A percentile compares a stretch with the other conserved stretches of the same genome.
phyloP scores from a whole-genome alignment of 2,797 vertebrate genomes.

The Cossypha caffra region DNA sequence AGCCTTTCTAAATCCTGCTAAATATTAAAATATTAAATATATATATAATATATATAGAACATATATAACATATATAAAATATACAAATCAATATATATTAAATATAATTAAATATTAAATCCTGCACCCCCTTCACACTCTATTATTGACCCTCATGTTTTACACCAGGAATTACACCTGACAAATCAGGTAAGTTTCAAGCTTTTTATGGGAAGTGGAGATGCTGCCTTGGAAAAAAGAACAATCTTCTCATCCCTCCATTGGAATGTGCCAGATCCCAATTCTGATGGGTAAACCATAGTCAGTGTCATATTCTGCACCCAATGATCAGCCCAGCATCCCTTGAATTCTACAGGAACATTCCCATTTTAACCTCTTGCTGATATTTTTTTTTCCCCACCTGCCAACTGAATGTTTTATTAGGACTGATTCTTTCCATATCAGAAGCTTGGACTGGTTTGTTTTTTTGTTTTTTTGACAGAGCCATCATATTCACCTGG shows the following conservation, averaged over 20 bases:
- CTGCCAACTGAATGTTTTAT: background rate
- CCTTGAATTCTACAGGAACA: background rate
- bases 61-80: no score
- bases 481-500: background rate
- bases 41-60: no score
- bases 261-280: background rate
- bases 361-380: background rate
- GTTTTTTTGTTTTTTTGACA: background rate
- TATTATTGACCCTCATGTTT: fast-evolving
- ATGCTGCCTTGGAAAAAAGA: background rate
- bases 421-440: background rate
- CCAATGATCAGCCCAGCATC: background rate
- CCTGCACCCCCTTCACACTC: background rate
- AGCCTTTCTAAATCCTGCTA: background rate
- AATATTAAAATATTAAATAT: background rate
- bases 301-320: background rate
- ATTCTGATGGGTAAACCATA: background rate
- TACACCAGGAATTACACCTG: background rate
- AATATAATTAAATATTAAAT: background rate
- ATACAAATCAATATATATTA: no score
- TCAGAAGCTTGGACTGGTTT: background rate
- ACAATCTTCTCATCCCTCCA: background rate
- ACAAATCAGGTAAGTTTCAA: background rate
- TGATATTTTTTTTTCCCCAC: background rate
- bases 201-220: background rate